Base-by-base conservation (phyloP, 2,888 invertebrate species). In the Caenorhabditis sp. region DNA sequence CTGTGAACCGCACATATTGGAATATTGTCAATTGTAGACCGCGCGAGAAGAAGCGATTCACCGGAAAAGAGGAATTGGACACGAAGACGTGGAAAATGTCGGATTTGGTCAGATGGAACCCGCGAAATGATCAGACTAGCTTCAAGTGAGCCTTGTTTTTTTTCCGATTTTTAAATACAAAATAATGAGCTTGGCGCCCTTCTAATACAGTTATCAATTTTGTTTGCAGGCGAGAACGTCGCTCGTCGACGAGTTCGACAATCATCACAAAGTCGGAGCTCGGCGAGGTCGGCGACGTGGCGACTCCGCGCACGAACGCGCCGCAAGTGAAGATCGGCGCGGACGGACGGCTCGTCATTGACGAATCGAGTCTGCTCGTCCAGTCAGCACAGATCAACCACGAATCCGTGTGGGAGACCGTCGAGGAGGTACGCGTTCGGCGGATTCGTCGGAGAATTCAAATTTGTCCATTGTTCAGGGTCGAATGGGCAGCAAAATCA, bases 81-180 rank as follows among this genome's bases (percentile, higher is more conserved):
- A 80, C 79, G 41, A 84, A 80, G 62, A 83, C 61, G 27, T 81
- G 79, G 77, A 79, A 76, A 24, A 86, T 86, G 74, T 65, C 78
- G 27, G 87, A 87, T 59, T 68, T 87, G 73, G 75, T 83, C 8
- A 48, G 61, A 17, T 87, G 86, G 86, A 83, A 82, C 63, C 87
- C 87, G 46, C 65, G 65, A 46, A 78, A 83, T n/a, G 86, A 86
- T 65, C 62, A 79, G 17, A 77, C 73, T 15, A 71, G 84, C 37
- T 62, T 70, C 26, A 86, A 74, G 77, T 70, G 72, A 81, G 62
- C 77, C 22, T 15, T 5, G 1, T 15, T 30, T 30, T n/a, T 15
- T 13, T 27, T 48, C 30, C n/a, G n/a, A n/a, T n/a, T n/a, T n/a
- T n/a, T n/a, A n/a, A n/a, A n/a, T n/a, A n/a, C n/a, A n/a, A n/a